phyloP scores from a whole-genome alignment of 2,888 invertebrate species.

The Polymixis lichenea region DNA sequence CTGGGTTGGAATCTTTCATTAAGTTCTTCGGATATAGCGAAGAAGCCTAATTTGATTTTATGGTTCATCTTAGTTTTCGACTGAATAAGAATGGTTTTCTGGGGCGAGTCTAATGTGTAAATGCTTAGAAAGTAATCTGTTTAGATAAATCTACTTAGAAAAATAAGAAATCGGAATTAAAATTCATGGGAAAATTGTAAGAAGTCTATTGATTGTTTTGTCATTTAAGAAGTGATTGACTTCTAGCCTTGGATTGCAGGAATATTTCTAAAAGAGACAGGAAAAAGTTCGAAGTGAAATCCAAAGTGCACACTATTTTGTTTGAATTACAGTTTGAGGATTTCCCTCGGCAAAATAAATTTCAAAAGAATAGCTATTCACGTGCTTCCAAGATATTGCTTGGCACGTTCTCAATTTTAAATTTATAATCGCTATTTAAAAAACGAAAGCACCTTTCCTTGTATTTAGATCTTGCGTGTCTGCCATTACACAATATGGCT shows the following conservation, averaged over 20 bases:
- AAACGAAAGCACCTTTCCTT: conserved; percentile 33
- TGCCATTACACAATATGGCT: conserved; percentile 19
- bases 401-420: conserved; percentile 63
- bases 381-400: conserved; percentile 49
- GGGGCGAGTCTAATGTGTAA: conserved; percentile 25
- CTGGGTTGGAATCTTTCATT: conserved; percentile 8
- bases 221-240: background rate
- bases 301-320: background rate
- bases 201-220: background rate
- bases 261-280: background rate
- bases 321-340: conserved; percentile 4
- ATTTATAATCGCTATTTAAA: conserved; percentile 53
- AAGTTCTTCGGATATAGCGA: conserved; percentile 7
- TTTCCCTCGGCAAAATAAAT: conserved; percentile 18
- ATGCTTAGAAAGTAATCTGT: conserved; percentile 26
- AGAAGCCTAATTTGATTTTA: conserved; percentile 36
- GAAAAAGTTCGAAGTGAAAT: background rate
- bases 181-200: background rate
- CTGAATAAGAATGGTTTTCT: conserved; percentile 17
- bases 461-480: conserved; percentile 36
- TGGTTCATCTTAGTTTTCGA: conserved; percentile 12
- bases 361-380: conserved; percentile 47
- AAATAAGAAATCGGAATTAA: background rate
- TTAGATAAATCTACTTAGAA: background rate
- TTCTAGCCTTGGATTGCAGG: background rate